Evolutionary conservation across 1,140 invertebrate species (phyloP).

Genomic region (Eriosoma lanigerum): DNA sequence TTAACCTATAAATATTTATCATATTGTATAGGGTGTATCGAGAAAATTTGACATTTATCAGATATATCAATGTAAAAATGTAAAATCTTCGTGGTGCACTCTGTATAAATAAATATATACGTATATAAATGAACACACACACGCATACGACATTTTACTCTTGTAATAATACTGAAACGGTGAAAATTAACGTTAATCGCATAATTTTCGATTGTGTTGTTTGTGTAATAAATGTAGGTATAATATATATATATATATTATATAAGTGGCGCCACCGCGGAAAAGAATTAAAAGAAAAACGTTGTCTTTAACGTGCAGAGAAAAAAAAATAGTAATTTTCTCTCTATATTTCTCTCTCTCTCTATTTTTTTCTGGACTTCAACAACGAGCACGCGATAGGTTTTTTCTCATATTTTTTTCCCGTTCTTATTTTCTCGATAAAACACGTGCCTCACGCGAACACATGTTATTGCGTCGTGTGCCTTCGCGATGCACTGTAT

Average conservation of each 20-base stretch:
- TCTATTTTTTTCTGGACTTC: background rate
- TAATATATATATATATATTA: background rate
- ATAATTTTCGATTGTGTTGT: background rate
- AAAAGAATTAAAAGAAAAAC: conserved; percentile 25
- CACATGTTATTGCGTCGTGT: background rate
- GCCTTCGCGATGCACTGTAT: background rate
- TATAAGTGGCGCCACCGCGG: background rate
- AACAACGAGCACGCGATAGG: conserved; percentile 23
- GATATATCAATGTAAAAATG: no score
- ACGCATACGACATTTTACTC: no score
- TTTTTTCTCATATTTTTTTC: conserved; percentile 1
- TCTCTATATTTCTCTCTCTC: no score
- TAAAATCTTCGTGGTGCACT: no score
- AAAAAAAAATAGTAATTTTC: background rate
- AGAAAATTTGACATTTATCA: no score
- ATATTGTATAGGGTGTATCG: no score
- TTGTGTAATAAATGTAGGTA: background rate
- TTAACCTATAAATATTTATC: no score
- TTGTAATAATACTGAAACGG: no score
- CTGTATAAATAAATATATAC: background rate
- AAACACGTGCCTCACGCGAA: conserved; percentile 39
- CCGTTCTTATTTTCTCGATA: background rate
- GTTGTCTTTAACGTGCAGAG: background rate
- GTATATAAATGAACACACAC: no score
- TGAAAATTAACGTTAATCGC: conserved; percentile 31